Conservation (phyloP, 2,113 vertebrate genomes). For the Rhynchomys soricoides region DNA sequence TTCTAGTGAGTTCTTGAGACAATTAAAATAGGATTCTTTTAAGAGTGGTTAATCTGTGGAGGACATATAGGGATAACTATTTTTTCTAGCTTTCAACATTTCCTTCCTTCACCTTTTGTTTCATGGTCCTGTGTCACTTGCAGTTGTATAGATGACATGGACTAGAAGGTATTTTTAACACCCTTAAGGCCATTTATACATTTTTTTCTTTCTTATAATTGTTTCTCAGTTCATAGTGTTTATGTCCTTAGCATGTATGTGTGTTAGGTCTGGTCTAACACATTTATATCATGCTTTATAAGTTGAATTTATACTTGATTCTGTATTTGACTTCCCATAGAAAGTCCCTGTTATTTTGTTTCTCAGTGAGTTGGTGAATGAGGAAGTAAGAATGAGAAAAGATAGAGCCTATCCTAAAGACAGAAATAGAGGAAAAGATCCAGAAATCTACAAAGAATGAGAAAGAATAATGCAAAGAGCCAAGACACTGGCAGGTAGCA, state of each 20-base stretch:
- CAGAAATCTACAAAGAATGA: not conserved
- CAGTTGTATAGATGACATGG: not conserved
- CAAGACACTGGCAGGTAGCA: not conserved
- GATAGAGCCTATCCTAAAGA: not conserved
- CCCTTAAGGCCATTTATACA: not conserved
- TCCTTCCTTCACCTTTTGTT: not conserved
- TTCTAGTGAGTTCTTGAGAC: not conserved
- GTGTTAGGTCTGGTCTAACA: not conserved
- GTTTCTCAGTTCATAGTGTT: slow-evolving; percentile 10
- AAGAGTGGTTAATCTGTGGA: not conserved
- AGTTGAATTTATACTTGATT: slow-evolving; percentile 16
- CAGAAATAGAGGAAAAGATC: not conserved
- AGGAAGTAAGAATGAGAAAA: not conserved
- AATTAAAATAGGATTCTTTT: slow-evolving; percentile 40
- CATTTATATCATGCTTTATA: slow-evolving; percentile 15
- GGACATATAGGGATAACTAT: slow-evolving; percentile 2
- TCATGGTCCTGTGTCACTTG: not conserved
- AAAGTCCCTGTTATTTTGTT: not conserved
- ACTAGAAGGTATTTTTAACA: slow-evolving; percentile 17
- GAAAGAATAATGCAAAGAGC: too few species aligned
- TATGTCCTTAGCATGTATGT: not conserved
- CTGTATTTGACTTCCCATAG: slow-evolving; percentile 17
- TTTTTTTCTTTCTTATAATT: not conserved
- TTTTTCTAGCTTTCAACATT: slow-evolving; percentile 8
- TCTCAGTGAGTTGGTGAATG: not conserved